Percentiles rank a stretch among this genome's conserved stretches.
Evolutionary conservation across 2,113 vertebrate species (phyloP).

Genomic region (Odocoileus virginianus): DNA sequence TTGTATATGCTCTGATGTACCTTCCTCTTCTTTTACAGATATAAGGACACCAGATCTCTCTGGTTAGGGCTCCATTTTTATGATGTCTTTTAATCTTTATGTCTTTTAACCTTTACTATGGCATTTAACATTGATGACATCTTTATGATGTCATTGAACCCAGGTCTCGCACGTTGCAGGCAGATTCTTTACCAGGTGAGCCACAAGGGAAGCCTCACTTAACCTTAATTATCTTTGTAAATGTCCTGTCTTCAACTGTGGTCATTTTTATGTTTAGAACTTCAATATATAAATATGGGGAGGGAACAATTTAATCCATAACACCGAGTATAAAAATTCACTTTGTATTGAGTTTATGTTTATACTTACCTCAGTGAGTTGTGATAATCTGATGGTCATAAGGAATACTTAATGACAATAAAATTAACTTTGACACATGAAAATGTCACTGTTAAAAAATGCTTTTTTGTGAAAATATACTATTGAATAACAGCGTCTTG

Average conservation of each 20-base stretch:
- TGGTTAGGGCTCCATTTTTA: not conserved
- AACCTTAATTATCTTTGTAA: not conserved
- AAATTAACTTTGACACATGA: not conserved
- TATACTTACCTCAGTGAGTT: not conserved
- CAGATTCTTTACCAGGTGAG: not conserved
- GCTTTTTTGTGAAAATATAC: not conserved
- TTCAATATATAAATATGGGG: not conserved
- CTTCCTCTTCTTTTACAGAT: not conserved
- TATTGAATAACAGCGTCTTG: not conserved
- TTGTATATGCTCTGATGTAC: not conserved
- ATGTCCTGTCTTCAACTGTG: not conserved
- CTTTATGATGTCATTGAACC: not conserved
- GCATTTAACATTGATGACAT: not conserved
- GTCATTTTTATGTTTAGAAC: not conserved
- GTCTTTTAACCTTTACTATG: not conserved
- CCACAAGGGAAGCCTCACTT: not conserved
- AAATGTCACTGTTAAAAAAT: not conserved
- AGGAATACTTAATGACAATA: not conserved
- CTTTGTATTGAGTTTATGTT: not conserved
- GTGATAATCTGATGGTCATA: not conserved
- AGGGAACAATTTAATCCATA: not conserved
- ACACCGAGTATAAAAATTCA: not conserved
- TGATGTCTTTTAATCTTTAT: not conserved
- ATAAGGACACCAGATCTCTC: not conserved
- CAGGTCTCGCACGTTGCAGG: fast-evolving